These are phyloP conservation scores for Hippocampus abdominalis DNA, from an alignment of 2,113 vertebrate genomes.

Conservation along the genomic window DNA sequence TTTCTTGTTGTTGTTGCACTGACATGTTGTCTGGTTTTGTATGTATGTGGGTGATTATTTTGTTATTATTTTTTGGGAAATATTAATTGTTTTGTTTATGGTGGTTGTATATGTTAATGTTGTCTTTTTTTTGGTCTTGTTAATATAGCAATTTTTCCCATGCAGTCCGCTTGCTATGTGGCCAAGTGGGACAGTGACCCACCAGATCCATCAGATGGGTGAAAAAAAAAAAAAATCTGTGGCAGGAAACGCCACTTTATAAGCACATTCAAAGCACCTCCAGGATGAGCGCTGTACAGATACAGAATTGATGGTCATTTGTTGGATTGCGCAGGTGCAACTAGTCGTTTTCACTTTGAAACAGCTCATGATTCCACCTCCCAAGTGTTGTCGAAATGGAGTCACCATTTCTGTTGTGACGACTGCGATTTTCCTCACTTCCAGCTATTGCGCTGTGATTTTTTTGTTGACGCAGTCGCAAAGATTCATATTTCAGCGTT, in stretches of 20 bases:
- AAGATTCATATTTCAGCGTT: slow-evolving; percentile 54
- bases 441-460: slow-evolving; percentile 33
- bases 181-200: not conserved
- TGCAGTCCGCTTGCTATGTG: not conserved
- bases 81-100: too few relatives aligned
- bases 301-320: not conserved
- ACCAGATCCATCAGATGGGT: not conserved
- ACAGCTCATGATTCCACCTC: not conserved
- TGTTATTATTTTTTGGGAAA: too few relatives aligned
- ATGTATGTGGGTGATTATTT: too few relatives aligned
- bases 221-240: not conserved
- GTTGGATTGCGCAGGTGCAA: not conserved
- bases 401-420: not conserved
- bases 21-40: too few relatives aligned
- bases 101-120: too few relatives aligned
- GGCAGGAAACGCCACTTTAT: not conserved
- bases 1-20: too few relatives aligned
- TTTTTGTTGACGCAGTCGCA: slow-evolving; percentile 32
- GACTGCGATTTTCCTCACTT: not conserved
- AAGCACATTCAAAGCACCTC: not conserved
- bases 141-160: not conserved
- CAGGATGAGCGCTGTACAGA: not conserved
- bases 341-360: not conserved
- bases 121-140: too few relatives aligned
- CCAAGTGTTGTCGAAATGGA: not conserved